Base-by-base conservation (phyloP, 2,888 invertebrate genomes). In the Caprella mutica region DNA sequence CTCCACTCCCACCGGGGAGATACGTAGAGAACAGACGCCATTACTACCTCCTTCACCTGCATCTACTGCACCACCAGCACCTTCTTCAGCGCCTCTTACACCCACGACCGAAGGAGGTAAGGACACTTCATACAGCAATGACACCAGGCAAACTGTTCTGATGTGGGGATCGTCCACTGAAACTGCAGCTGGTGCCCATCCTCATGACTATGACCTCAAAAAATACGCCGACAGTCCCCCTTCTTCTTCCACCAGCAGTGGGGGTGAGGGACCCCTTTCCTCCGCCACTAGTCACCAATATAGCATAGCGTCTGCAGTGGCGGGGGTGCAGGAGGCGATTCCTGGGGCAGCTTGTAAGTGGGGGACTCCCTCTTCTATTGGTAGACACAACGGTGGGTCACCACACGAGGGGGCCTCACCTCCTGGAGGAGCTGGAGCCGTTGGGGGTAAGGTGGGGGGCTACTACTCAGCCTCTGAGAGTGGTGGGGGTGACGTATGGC, bases 71-170 rank as follows among this genome's bases (percentile, higher is more conserved):
- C 64, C 59, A 6, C 59, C 59, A 14, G n/a, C n/a, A 17, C 35
- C 52, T 29, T 26, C 56, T 26, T 52, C 58, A n/a, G 57, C 58
- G 6, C 48, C 57, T 42, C n/a, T 52, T 14, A 24, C 43, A 19
- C 38, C 33, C 33, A 42, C 27, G 12, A 33, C 23, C 5, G 43
- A 23, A 19, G 26, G 53, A n/a, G n/a, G n/a, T n/a, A 55, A 63
- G 43, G 63, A 60, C 24, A 61, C 12, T 68, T 68, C 55, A 66
- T 68, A 53, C 67, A 48, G 66, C 14, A 75, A 79, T 55, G 82
- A 81, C 68, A 77, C 81, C 66, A 77, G 92, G 43, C 91, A 92
- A 74, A 92, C 91, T 12, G 92, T 91, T 54, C 79, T 92, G 42
- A 91, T 92, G 91, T 92, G 91, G 91, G 91, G 90, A 8, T 69